These are phyloP conservation scores for Zaprionus vittiger DNA, from an alignment of 1,140 invertebrate genomes.

Conservation along the genomic window DNA sequence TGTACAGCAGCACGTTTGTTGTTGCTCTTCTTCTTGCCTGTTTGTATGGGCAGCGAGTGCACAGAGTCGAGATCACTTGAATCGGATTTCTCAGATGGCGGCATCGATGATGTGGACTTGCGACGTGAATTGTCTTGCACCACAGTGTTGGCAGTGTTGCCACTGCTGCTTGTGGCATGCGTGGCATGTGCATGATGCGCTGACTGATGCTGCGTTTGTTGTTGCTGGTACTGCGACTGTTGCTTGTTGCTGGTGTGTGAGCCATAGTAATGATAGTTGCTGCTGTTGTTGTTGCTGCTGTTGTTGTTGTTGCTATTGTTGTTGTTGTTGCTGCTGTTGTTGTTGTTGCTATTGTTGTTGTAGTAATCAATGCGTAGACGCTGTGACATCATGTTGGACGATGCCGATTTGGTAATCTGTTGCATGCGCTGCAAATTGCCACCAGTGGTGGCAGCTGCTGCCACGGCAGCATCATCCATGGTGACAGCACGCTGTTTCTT, in stretches of 20 bases:
- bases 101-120: slow-evolving; percentile 87
- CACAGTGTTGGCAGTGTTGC: not conserved
- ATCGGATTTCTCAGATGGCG: slow-evolving; percentile 90
- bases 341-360: slow-evolving; percentile 46
- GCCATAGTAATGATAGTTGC: slow-evolving; percentile 38
- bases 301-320: slow-evolving; percentile 2
- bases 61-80: slow-evolving; percentile 89
- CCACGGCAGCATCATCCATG: slow-evolving; percentile 75
- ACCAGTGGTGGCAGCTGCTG: slow-evolving; percentile 55
- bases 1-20: slow-evolving; percentile 38
- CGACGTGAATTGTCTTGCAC: slow-evolving; percentile 81
- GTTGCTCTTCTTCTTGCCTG: slow-evolving; percentile 69
- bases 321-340: slow-evolving; percentile 8
- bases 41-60: slow-evolving; percentile 89
- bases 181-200: not conserved
- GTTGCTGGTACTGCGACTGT: not conserved
- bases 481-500: slow-evolving; percentile 87
- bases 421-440: slow-evolving; percentile 72
- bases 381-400: slow-evolving; percentile 72
- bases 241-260: slow-evolving; percentile 31
- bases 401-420: slow-evolving; percentile 66
- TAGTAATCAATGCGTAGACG: slow-evolving; percentile 41
- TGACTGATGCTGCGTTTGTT: slow-evolving; percentile 30
- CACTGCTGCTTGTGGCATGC: slow-evolving; percentile 4
- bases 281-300: slow-evolving; percentile 33